Evolutionary conservation across 1,140 invertebrate genomes (phyloP), one percentile per base, ranked within the genome.

Genomic region (Nasonia longicornis): DNA sequence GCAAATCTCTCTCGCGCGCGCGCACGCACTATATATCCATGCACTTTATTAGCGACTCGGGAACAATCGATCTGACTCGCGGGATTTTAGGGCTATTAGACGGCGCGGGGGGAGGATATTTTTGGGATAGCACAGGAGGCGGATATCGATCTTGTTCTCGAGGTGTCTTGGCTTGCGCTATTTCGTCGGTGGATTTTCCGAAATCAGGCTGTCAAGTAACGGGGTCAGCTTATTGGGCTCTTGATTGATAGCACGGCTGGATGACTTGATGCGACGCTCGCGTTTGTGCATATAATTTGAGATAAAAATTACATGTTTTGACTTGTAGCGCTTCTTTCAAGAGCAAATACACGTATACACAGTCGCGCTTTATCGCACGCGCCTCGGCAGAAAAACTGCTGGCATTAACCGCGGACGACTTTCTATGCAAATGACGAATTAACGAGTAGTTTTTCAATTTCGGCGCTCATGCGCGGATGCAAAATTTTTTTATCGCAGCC

Each of bases 61-160:
- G 69, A 42, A n/a, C 69, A 42, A 71, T 71, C 69, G 35, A 71
- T 71, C 69, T 38, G 3, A 7, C 14, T 71, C 69, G 29, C 26
- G 64, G 22, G 64, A 67, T 67, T 29, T 67, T 58, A 26, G 64
- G 22, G 29, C 26, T n/a, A 58, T 58, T 58, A 58, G 64, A 10
- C 20, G 26, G 0, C 64, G 52, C 22, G 22, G 3, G 10, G 11
- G 22, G 11, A 67, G 14, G 64, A 67, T 67, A 66, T 66, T 26
- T 66, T 66, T 66, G 64, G 48, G 64, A 66, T 66, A 8, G 64
- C 8, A 26, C 8, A 66, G 7, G n/a, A 64, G 63, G 20, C 3
- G 63, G 26, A 29, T 66, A 67, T 67, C 26, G 64, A 67, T 67
- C 26, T 29, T 20, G 20, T 58, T 4, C 7, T 66, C n/a, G 22